These are phyloP conservation scores for Galeruca laticollis DNA, from an alignment of 2,888 invertebrate species.

Conservation along the genomic window DNA sequence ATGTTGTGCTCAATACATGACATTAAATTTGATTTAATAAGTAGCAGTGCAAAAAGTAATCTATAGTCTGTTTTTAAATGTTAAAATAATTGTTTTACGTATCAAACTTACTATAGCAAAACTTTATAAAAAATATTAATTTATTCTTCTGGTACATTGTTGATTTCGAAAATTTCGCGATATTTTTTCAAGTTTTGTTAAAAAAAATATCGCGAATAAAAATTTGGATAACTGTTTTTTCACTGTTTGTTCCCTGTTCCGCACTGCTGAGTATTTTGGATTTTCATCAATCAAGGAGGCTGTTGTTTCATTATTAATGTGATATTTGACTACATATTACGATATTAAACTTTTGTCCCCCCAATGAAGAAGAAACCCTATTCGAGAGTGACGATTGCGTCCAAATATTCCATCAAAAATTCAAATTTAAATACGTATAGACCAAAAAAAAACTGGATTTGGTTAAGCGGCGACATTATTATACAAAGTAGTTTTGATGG, in stretches of 20 bases:
- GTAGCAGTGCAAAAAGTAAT: no score
- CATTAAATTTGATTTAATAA: no score
- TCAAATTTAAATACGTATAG: not conserved
- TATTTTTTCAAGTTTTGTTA: not conserved
- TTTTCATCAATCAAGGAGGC: conserved; percentile 57
- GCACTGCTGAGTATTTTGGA: conserved; percentile 27
- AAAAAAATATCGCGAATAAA: not conserved
- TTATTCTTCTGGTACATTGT: conserved; percentile 23
- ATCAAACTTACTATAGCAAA: no score
- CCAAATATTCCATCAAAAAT: conserved; percentile 12
- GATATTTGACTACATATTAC: conserved; percentile 66
- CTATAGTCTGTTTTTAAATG: no score
- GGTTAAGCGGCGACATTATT: not conserved
- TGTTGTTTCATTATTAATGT: conserved; percentile 67
- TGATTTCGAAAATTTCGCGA: not conserved
- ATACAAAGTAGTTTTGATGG: not conserved
- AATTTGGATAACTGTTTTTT: conserved; percentile 20
- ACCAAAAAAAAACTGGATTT: not conserved
- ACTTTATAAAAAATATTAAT: not conserved
- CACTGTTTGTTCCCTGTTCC: conserved; percentile 29
- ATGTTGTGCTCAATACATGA: no score
- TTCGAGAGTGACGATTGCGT: not conserved
- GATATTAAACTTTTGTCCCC: conserved; percentile 59
- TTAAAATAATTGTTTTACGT: no score
- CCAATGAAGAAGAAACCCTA: conserved; percentile 17